Percentiles rank a stretch among this genome's conserved stretches.
Evolutionary conservation across 1,140 invertebrate genomes (phyloP).

Genomic region (Lutraria rhynchaena): DNA sequence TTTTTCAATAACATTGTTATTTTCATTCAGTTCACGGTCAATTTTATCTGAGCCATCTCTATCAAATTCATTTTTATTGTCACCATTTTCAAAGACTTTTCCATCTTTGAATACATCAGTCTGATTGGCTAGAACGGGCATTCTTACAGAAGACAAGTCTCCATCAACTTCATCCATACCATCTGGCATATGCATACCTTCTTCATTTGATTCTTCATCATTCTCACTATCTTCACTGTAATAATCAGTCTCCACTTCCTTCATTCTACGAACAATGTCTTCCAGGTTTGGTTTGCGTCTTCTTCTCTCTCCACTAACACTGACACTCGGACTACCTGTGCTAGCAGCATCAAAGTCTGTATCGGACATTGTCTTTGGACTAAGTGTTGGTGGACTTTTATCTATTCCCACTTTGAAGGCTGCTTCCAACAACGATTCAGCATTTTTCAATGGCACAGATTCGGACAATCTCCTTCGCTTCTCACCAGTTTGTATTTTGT

Average conservation of each 20-base stretch:
- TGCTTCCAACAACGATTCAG: constrained; percentile 44
- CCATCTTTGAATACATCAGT: constrained; percentile 3
- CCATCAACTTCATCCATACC: constrained; percentile 76
- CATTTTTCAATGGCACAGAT: constrained; percentile 41
- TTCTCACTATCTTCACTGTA: constrained; percentile 72
- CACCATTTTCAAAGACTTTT: constrained; percentile 27
- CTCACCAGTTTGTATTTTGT: neutral
- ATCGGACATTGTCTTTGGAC: constrained; percentile 63
- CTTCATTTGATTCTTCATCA: constrained; percentile 68
- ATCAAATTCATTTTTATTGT: neutral
- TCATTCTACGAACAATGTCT: constrained; percentile 77
- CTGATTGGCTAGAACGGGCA: constrained; percentile 40
- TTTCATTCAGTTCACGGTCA: constrained; percentile 50
- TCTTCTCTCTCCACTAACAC: constrained; percentile 59
- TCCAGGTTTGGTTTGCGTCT: constrained; percentile 77
- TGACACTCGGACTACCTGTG: constrained; percentile 63
- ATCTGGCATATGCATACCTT: constrained; percentile 47
- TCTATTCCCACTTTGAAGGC: constrained; percentile 49
- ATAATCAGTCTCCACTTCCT: constrained; percentile 65
- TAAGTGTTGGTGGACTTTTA: constrained; percentile 63
- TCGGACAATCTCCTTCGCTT: constrained; percentile 42
- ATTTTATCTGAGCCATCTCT: neutral
- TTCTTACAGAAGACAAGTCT: constrained; percentile 47
- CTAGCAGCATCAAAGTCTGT: constrained; percentile 57
- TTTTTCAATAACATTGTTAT: constrained; percentile 58